Evolutionary conservation across 1,140 invertebrate species (phyloP), one percentile per base, ranked within the genome.

Genomic region (Diabrotica undecimpunctata): DNA sequence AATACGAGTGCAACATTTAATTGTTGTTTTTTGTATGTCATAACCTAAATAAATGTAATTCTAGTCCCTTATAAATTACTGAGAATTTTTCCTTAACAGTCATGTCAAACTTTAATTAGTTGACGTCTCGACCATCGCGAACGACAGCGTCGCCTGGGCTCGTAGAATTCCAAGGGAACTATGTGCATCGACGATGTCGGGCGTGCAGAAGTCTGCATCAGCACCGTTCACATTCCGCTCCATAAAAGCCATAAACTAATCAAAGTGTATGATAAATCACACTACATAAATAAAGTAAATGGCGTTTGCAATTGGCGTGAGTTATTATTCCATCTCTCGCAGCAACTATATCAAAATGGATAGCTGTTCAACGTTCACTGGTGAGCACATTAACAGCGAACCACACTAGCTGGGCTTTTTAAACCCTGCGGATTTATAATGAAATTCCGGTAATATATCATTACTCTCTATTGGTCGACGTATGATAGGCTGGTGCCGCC

Each of bases 171-270:
- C 25, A 25, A 25, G 25, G 25, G 25, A 25, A 25, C 25, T 25
- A 25, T 25, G 25, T 25, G 25, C 25, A 25, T 25, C 25, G 54
- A 25, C 54, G 13, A 51, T 57, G 25, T 25, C 25, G 25, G 68
- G 61, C 51, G 72, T 73, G 71, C 71, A 70, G 72, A 74, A 73
- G 66, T 69, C 69, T 69, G 70, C 70, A 74, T 74, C 74, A 74
- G 74, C 74, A 72, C 68, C 72, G 76, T 74, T 77, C 74, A 74
- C 74, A 79, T 79, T 80, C 78, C 77, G 72, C 76, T 67, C 79
- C 78, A 80, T 79, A 80, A 80, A 80, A 78, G 77, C 79, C 76
- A 78, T 80, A 79, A 80, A 80, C 78, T 79, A 79, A 80, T 80
- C 79, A 80, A 80, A 80, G 74, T 75, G 75, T 72, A 77, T 80